Base-by-base conservation (phyloP, 1,140 invertebrate species). In the Aphaenogaster ashmeadi region DNA sequence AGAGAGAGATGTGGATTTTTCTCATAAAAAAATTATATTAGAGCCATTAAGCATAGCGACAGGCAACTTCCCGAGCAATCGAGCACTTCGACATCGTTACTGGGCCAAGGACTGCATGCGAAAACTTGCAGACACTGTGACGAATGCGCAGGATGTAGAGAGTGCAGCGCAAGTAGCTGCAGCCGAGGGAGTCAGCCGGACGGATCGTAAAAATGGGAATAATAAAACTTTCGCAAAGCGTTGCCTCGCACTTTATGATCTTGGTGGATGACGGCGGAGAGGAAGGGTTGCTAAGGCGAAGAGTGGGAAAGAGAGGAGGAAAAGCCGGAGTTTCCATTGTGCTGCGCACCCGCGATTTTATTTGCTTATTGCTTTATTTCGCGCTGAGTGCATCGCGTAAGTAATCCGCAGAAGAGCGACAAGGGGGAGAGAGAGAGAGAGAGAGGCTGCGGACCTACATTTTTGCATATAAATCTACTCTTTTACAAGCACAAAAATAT, bases 301-400 rank as follows among this genome's bases (percentile, higher is more conserved):
- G 72, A 85, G 60, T 27, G 66, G 58, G 60, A 58, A 62, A 27
- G 15, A 50, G 56, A 21, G 21, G 9, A 47, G 50, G 54, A 58
- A 67, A 58, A 38, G 47, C 58, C 33, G 47, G 90, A 58, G 71
- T 87, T 88, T 89, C 87, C 86, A 94, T 94, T 94, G 89, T 47
- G 58, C 44, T 27, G 87, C 86, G 66, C 62, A 78, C 56, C 67
- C 72, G 86, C 89, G 91, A 93, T 93, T 94, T 94, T 93, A 94
- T 93, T 94, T 92, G 92, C 92, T 94, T 93, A 92, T 94, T 93
- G 91, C 92, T 93, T 93, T 93, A 92, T 94, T 94, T 92, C 88
- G 89, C 79, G 83, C 90, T 64, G 54, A 36, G n/a, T 78, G 54
- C 41, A 52, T 54, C 62, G 66, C 72, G 86, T 62, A 90, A 84